Evolutionary conservation across 2,888 invertebrate species (phyloP).

Genomic region (Harpalus rufipes): DNA sequence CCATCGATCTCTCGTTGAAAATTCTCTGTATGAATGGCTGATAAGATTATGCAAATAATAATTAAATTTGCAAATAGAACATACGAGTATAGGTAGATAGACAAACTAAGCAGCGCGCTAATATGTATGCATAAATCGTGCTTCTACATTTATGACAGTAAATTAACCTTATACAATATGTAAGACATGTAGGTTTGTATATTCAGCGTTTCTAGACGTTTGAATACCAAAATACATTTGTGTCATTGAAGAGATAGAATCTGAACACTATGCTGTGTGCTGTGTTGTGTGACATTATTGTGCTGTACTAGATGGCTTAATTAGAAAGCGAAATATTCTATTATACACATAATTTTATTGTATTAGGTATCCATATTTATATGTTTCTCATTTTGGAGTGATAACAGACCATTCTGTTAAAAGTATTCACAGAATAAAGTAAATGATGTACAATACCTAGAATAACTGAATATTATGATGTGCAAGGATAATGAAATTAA

Average conservation of each 20-base stretch:
- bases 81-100: conserved; percentile 31
- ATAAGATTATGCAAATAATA: conserved; percentile 53
- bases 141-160: conserved; percentile 49
- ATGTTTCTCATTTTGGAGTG: no score
- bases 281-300: neutral
- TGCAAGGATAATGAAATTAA: no score
- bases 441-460: no score
- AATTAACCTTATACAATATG: conserved; percentile 57
- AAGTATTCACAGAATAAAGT: no score
- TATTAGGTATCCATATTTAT: no score
- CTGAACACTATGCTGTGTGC: no score
- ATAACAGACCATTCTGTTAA: no score
- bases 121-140: conserved; percentile 55
- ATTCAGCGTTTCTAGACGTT: conserved; percentile 17
- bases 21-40: conserved; percentile 15
- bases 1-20: conserved; percentile 4
- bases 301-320: neutral
- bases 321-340: neutral
- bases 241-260: neutral
- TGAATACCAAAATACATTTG: conserved; percentile 14
- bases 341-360: no score
- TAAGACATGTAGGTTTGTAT: conserved; percentile 47
- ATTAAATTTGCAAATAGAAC: conserved; percentile 47
- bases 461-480: no score
- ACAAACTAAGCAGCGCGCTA: conserved; percentile 27